Percentiles rank a stretch among this genome's conserved stretches.
Evolutionary conservation across 2,888 invertebrate genomes (phyloP).

Genomic region (Megalurothrips usitatus): DNA sequence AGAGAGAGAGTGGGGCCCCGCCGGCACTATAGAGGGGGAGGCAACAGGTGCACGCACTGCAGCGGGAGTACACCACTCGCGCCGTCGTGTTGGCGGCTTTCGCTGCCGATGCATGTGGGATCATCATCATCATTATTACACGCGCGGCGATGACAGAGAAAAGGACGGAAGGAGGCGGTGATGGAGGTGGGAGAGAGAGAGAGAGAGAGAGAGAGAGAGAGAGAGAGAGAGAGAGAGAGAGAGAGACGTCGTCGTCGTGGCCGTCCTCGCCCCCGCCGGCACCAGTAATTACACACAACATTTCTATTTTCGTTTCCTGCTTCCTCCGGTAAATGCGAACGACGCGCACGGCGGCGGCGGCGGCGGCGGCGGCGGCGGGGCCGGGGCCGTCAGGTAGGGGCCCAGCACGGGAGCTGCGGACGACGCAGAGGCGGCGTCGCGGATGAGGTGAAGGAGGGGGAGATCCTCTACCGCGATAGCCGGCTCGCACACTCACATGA

Average conservation of each 20-base stretch:
- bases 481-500: too few relatives aligned
- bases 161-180: too few relatives aligned
- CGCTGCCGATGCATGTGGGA: neutral
- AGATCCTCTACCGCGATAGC: too few relatives aligned
- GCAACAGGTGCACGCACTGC: neutral
- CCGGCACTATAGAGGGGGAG: too few relatives aligned
- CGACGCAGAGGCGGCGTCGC: too few relatives aligned
- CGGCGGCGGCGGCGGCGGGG: neutral
- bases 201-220: too few relatives aligned
- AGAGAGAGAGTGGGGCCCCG: neutral
- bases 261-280: neutral
- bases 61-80: neutral
- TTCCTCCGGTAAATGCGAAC: slow-evolving; percentile 5
- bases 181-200: too few relatives aligned
- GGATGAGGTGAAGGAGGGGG: too few relatives aligned
- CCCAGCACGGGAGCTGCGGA: too few relatives aligned
- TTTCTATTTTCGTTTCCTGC: slow-evolving; percentile 22
- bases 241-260: neutral
- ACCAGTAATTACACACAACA: slow-evolving; percentile 16
- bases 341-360: neutral
- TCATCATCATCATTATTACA: too few relatives aligned
- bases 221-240: neutral
- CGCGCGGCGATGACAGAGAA: too few relatives aligned
- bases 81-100: too few relatives aligned
- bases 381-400: neutral